Conservation (phyloP, 2,113 vertebrate species). For the Leptodactylus fuscus region DNA sequence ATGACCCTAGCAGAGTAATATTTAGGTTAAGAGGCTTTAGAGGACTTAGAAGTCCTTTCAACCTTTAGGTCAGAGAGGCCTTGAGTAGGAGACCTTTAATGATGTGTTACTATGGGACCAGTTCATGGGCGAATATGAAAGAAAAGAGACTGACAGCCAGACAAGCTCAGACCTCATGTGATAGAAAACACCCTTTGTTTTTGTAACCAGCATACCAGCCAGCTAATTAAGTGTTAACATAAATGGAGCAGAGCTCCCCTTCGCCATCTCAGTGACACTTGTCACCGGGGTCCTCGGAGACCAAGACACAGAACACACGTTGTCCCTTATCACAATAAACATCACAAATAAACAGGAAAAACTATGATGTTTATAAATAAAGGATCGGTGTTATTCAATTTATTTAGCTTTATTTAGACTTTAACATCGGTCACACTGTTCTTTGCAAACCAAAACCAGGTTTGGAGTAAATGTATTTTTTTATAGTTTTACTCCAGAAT, state of each 20-base stretch:
- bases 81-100: background rate
- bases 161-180: background rate
- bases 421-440: background rate
- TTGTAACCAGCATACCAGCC: constrained; percentile 3
- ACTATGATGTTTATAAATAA: background rate
- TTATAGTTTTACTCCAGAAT: no score
- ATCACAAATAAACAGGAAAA: background rate
- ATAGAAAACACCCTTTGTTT: constrained; percentile 24
- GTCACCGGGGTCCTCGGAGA: background rate
- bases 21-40: background rate
- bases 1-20: background rate
- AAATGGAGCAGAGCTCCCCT: background rate
- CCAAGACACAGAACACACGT: background rate
- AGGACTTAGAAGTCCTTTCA: background rate
- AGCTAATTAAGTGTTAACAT: constrained; percentile 15
- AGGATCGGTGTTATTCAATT: background rate
- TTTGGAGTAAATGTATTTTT: no score
- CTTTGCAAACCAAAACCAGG: background rate
- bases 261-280: background rate
- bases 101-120: background rate
- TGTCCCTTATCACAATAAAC: background rate
- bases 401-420: background rate
- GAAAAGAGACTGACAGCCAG: background rate
- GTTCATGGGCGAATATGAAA: background rate
- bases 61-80: background rate